These are phyloP conservation scores for Drosophila bipectinata DNA, from an alignment of 1,140 invertebrate species.

Conservation along the genomic window DNA sequence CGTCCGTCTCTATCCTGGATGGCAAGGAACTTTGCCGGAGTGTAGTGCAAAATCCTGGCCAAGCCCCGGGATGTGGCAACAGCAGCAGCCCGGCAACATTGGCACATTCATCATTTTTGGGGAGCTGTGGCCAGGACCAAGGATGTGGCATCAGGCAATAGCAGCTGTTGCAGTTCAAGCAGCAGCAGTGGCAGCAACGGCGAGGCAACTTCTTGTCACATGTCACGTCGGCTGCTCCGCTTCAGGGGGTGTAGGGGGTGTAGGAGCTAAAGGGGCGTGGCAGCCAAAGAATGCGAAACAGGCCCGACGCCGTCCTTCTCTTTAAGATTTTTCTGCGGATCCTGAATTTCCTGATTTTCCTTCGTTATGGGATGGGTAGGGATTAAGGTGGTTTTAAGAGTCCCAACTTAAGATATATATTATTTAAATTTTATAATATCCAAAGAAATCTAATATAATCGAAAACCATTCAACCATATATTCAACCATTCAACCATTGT, in stretches of 20 bases:
- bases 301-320: constrained; percentile 19
- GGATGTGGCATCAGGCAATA: constrained; percentile 48
- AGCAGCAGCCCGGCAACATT: constrained; percentile 61
- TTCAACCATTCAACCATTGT: no score
- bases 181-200: constrained; percentile 58
- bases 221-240: constrained; percentile 67
- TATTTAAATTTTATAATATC: background rate
- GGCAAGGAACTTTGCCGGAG: constrained; percentile 61
- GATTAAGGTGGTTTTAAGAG: background rate
- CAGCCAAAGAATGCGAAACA: constrained; percentile 21
- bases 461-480: no score
- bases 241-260: background rate
- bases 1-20: constrained; percentile 26
- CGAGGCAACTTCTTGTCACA: constrained; percentile 80
- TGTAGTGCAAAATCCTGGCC: constrained; percentile 57
- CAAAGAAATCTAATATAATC: background rate
- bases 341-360: constrained; percentile 30
- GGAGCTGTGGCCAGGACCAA: constrained; percentile 17
- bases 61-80: constrained; percentile 47
- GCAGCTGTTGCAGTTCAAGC: constrained; percentile 48
- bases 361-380: background rate
- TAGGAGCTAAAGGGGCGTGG: background rate
- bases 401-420: background rate
- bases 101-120: constrained; percentile 79
- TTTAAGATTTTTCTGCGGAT: constrained; percentile 11